phyloP scores from a whole-genome alignment of 1,140 invertebrate species.

The Polypedilum pembai region DNA sequence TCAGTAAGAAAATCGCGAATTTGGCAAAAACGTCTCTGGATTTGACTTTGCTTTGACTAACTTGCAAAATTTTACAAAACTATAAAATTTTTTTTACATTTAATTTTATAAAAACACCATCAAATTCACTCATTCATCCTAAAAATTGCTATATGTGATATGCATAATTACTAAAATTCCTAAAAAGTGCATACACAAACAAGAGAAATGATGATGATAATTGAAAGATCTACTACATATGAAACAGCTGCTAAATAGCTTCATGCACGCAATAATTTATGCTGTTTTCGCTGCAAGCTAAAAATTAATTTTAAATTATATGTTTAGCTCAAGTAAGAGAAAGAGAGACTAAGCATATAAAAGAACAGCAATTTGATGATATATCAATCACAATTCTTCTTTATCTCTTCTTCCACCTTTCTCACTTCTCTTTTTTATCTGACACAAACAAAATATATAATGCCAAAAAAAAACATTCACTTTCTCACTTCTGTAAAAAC shows the following conservation, averaged over 20 bases:
- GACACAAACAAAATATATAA: too few relatives aligned
- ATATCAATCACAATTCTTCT: slow-evolving; percentile 12
- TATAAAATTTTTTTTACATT: too few relatives aligned
- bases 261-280: background rate
- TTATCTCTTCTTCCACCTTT: background rate
- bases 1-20: too few relatives aligned
- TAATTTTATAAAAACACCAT: too few relatives aligned
- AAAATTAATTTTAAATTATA: background rate
- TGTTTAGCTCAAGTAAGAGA: background rate
- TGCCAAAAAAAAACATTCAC: background rate
- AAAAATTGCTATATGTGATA: too few relatives aligned
- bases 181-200: too few relatives aligned
- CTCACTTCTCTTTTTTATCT: background rate
- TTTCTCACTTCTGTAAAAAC: background rate
- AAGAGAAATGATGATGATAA: too few relatives aligned
- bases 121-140: too few relatives aligned
- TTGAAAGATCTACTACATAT: background rate
- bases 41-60: too few relatives aligned
- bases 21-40: too few relatives aligned
- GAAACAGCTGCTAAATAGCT: background rate
- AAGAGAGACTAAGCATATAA: background rate
- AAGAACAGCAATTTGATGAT: background rate
- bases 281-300: background rate
- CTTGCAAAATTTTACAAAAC: too few relatives aligned
- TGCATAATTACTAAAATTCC: too few relatives aligned